A percentile compares a stretch with the other conserved stretches of the same genome.
phyloP scores from a whole-genome alignment of 2,888 invertebrate species.

The Rhagonycha fulva region DNA sequence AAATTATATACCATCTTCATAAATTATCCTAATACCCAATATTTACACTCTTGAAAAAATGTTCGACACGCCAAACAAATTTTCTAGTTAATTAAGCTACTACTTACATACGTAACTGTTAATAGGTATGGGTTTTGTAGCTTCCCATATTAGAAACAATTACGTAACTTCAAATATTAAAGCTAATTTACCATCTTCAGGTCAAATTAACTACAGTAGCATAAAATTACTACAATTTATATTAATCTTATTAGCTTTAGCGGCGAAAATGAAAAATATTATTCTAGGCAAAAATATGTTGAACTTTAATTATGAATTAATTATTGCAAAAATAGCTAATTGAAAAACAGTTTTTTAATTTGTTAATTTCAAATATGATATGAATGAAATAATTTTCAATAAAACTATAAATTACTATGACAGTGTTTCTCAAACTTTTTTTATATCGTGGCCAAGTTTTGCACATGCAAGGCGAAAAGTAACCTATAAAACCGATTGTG shows the following conservation, averaged over 20 bases:
- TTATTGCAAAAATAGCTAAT: too few relatives aligned
- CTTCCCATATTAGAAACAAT: background rate
- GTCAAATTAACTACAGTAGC: background rate
- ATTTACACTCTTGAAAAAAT: background rate
- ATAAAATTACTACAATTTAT: background rate
- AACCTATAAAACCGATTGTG: too few relatives aligned
- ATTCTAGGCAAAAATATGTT: too few relatives aligned
- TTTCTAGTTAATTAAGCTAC: background rate
- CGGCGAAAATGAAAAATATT: background rate
- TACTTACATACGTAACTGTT: background rate
- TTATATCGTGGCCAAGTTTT: too few relatives aligned
- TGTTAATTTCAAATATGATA: too few relatives aligned
- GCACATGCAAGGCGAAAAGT: too few relatives aligned
- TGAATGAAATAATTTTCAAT: too few relatives aligned
- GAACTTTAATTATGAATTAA: too few relatives aligned
- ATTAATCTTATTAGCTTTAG: background rate
- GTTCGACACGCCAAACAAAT: background rate
- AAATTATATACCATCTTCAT: background rate
- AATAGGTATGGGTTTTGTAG: background rate
- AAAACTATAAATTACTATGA: too few relatives aligned
- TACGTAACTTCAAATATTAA: background rate
- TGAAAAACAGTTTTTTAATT: too few relatives aligned
- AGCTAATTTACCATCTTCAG: background rate
- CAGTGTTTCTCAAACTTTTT: too few relatives aligned
- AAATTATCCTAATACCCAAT: background rate